A percentile compares a stretch with the other conserved stretches of the same genome.
Evolutionary conservation across 2,888 invertebrate genomes (phyloP).

Genomic region (Steromphala cineraria): DNA sequence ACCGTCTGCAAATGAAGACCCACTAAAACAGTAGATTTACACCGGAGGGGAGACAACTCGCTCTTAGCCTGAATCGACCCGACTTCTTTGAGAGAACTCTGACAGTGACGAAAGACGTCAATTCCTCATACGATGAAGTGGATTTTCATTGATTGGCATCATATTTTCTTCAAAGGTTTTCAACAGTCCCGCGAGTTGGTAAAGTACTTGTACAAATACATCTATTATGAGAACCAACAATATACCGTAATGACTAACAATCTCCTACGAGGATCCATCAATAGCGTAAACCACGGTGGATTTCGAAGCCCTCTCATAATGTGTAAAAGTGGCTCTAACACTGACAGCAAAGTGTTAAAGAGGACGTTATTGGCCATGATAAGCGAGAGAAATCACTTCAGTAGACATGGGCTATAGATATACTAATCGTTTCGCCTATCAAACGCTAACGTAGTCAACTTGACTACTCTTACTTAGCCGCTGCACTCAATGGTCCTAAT

Average conservation of each 20-base stretch:
- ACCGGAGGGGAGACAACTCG: not conserved
- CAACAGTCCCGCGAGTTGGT: not conserved
- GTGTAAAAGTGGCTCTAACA: not conserved
- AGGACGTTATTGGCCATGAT: not conserved
- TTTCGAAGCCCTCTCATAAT: not conserved
- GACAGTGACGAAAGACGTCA: too few species aligned
- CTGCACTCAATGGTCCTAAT: not conserved
- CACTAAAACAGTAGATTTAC: not conserved
- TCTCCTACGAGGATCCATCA: not conserved
- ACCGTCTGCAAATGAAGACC: not conserved
- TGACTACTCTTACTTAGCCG: too few species aligned
- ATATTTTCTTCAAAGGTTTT: too few species aligned
- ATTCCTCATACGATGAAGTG: too few species aligned
- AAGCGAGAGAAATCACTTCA: not conserved
- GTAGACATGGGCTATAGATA: too few species aligned
- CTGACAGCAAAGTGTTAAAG: not conserved
- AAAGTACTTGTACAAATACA: not conserved
- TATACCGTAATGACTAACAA: not conserved
- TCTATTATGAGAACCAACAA: not conserved
- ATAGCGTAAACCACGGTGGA: not conserved
- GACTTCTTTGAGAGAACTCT: too few species aligned
- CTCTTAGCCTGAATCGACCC: not conserved
- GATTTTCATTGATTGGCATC: too few species aligned
- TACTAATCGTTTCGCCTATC: too few species aligned
- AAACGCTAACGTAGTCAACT: too few species aligned